Evolutionary conservation across 2,888 invertebrate species (phyloP), one percentile per base, ranked within the genome.

Genomic region (Allygus modestus): DNA sequence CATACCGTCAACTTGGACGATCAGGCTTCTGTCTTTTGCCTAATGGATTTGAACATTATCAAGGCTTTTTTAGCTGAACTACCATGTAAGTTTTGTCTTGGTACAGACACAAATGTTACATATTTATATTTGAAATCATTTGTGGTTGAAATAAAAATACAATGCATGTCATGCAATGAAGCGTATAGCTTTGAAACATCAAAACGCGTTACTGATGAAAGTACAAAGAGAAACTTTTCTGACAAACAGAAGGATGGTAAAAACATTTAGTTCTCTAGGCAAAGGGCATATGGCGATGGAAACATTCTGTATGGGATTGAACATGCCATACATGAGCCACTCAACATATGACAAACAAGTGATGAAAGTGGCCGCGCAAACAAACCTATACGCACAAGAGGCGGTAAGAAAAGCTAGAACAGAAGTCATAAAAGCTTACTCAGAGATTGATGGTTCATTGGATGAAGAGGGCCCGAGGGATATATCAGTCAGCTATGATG

Each of bases 221-320:
- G 41, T 46, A 77, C 41, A 77, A 77, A 79, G 26, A 79, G 54
- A 51, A 41, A 12, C 46, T 77, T 77, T 41, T 77, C 46, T 37
- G 37, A 51, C 33, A 82, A 20, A 41, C 31, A 75, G 23, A 43
- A 85, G 85, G 81, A 61, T 84, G 26, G 65, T 61, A 84, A 81
- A 77, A 81, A 84, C 81, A 84, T 84, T 85, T 85, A 75, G 81
- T 85, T 84, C 85, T 81, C 73, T 84, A 85, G 84, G 84, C 84
- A 85, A 85, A 85, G 85, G 82, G 73, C 85, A 84, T 81, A 84
- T 84, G 85, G 84, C 84, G 81, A 85, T 84, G 84, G 84, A 84
- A 84, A 84, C 85, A 77, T 77, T 77, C 46, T 77, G 77, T 43
- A 77, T 77, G 77, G 77, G 43, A 77, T 26, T 77, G 46, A 77